Evolutionary conservation across 1,140 invertebrate genomes (phyloP).

Genomic region (Ylistrum balloti): DNA sequence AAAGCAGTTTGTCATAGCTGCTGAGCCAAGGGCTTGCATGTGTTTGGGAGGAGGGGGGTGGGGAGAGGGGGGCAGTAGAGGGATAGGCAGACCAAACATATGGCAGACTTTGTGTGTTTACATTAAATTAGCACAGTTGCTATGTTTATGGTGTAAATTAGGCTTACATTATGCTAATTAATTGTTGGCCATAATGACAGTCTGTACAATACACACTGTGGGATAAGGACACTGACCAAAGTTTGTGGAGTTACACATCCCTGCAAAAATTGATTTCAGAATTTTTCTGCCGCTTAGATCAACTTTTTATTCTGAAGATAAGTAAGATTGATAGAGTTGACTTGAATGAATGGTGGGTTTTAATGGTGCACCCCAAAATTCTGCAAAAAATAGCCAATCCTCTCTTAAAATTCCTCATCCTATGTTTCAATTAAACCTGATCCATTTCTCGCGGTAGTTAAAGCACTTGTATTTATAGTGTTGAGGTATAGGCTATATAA

Average conservation of each 20-base stretch:
- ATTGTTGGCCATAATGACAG: conserved; percentile 7
- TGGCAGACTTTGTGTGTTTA: conserved; percentile 27
- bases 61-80: not conserved
- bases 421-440: not conserved
- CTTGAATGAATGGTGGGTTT: not conserved
- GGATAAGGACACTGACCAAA: not conserved
- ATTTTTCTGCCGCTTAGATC: too few species aligned
- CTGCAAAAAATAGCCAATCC: not conserved
- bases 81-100: not conserved
- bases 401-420: not conserved
- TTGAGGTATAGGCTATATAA: not conserved
- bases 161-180: conserved; percentile 11
- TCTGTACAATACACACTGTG: not conserved
- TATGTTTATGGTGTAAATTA: conserved; percentile 13
- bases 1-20: not conserved
- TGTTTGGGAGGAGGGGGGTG: not conserved
- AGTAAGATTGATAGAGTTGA: too few species aligned
- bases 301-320: not conserved
- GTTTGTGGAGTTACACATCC: too few species aligned
- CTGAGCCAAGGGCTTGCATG: not conserved
- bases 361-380: not conserved
- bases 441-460: not conserved
- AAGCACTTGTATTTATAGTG: not conserved
- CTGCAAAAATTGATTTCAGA: too few species aligned
- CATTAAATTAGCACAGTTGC: conserved; percentile 24